Evolutionary conservation across 37 sponge, comb jelly and placozoan genomes (phyloP), one percentile per base, ranked within the genome.

Genomic region (Chondrosia reniformis): DNA sequence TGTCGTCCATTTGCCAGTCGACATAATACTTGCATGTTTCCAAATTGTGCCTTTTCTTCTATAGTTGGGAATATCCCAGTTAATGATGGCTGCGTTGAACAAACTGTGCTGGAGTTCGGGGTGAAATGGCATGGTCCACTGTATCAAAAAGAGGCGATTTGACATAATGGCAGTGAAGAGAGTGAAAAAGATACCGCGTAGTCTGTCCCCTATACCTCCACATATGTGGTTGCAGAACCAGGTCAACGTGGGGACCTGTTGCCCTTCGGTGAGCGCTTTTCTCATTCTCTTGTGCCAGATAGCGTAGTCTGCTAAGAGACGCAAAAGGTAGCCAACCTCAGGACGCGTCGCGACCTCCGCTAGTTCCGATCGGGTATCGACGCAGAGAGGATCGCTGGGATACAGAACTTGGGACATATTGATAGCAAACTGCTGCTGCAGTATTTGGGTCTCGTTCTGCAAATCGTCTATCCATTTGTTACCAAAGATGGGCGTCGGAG

Each of bases 171-270:
- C 84, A 0, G 71, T 52, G 24, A 84, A 34, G 3, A 84, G 34
- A 10, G 54, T 37, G 15, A 49, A 22, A 43, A 59, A 38, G n/a
- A 84, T 55, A 9, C 78, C 49, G 19, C 21, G 24, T 22, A 84
- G 12, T 46, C 77, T 78, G 45, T 84, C 84, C 31, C 84, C 84
- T 43, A 78, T 55, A 0, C 84, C 84, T 0, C 44, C 61, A 42
- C 84, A 84, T 28, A 45, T 31, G 10, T 46, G 22, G 45, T 69
- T 30, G 59, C 84, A 84, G 32, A 46, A 43, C 78, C 79, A 84
- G 0, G 78, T 84, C 15, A 84, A 61, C n/a, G 84, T 84, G 6
- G 72, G 44, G 2, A 84, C 72, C 3, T 40, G 22, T 49, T 67
- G 57, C 33, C 80, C 80, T 8, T 4, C 21, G 21, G 19, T 28